Conservation (phyloP, 1,140 invertebrate species). For the Tetragonula clypearis region DNA sequence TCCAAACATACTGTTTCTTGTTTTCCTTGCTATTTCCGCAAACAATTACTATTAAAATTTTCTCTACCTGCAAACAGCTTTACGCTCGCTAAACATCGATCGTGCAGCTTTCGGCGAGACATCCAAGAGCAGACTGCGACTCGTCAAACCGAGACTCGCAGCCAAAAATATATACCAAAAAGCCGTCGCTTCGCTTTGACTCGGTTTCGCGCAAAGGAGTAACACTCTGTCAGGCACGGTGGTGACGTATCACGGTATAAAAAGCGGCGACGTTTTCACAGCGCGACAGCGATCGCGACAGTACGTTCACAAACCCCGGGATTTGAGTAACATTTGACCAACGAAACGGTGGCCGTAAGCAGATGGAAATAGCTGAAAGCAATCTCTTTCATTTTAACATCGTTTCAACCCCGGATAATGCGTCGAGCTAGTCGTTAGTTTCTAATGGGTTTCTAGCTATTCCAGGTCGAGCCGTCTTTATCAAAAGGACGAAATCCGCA, state of each 20-base stretch:
- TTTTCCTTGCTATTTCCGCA: too few relatives aligned
- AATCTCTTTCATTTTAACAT: neutral
- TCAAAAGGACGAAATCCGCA: neutral
- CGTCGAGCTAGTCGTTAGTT: neutral
- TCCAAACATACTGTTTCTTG: too few relatives aligned
- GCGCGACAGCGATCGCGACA: neutral
- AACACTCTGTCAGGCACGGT: neutral
- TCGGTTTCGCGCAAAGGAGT: neutral
- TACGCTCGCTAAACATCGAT: too few relatives aligned
- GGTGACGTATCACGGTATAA: neutral
- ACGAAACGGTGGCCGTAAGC: neutral
- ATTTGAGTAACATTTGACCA: neutral
- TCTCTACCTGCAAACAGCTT: too few relatives aligned
- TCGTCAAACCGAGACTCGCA: neutral
- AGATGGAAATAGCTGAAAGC: neutral
- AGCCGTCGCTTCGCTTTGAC: neutral
- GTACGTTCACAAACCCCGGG: neutral
- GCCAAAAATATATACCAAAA: neutral
- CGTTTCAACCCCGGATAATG: neutral
- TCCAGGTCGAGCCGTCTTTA: neutral
- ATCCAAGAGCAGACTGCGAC: neutral
- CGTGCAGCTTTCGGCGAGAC: neutral
- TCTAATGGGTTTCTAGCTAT: constrained; percentile 39
- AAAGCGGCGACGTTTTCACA: neutral
- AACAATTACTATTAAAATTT: too few relatives aligned